Percentiles rank a stretch among this genome's conserved stretches.
These are phyloP conservation scores for Scaptomyza tumidula DNA, from an alignment of 2,888 invertebrate species.

Conservation along the genomic window DNA sequence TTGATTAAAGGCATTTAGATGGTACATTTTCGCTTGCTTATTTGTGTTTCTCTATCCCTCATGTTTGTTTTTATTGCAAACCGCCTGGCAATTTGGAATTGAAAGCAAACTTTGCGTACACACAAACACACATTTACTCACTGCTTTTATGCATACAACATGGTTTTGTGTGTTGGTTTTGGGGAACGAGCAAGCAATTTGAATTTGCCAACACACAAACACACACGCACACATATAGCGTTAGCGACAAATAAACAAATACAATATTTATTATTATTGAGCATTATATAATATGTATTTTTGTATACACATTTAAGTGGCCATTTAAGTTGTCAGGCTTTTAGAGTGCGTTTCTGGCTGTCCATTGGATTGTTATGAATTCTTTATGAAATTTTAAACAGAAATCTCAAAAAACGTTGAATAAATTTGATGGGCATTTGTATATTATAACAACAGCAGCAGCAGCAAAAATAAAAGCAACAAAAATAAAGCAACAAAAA, in stretches of 20 bases:
- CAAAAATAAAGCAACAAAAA: slow-evolving; percentile 39
- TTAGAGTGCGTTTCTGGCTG: slow-evolving; percentile 31
- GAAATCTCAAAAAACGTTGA: slow-evolving; percentile 40
- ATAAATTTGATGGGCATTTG: slow-evolving; percentile 49
- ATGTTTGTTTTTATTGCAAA: slow-evolving; percentile 34
- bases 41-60: slow-evolving; percentile 1
- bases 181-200: slow-evolving; percentile 14
- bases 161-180: slow-evolving; percentile 23
- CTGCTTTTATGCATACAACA: slow-evolving; percentile 5
- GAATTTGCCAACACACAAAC: slow-evolving; percentile 1
- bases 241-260: slow-evolving; percentile 16
- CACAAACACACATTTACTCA: no score
- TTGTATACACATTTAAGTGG: slow-evolving; percentile 33
- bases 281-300: slow-evolving; percentile 50
- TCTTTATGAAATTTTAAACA: slow-evolving; percentile 50
- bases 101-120: slow-evolving; percentile 31
- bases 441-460: slow-evolving; percentile 11
- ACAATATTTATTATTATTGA: slow-evolving; percentile 42
- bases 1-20: not conserved
- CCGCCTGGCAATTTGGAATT: slow-evolving; percentile 30
- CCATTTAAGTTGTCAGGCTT: slow-evolving; percentile 23
- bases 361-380: slow-evolving; percentile 51
- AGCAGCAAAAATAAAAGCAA: slow-evolving; percentile 14
- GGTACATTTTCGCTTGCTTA: not conserved
- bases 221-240: slow-evolving; percentile 3